Conservation (phyloP, 2,113 vertebrate species). For the Macrotis lagotis region DNA sequence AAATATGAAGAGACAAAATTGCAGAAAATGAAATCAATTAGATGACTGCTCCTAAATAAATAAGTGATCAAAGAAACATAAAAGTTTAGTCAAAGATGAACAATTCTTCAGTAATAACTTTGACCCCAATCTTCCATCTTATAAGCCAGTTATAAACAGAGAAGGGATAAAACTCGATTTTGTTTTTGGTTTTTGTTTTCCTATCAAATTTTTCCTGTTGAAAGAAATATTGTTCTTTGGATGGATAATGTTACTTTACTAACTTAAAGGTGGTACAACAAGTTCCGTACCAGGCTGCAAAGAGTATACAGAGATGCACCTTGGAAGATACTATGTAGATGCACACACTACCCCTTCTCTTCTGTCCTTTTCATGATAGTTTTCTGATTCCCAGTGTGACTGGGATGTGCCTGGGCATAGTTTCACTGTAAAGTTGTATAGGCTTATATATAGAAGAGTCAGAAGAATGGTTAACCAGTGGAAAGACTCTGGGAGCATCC, state of each 20-base stretch:
- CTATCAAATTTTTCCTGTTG: not conserved
- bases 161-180: not conserved
- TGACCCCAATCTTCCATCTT: not conserved
- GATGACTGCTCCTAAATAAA: not conserved
- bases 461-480: not conserved
- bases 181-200: not conserved
- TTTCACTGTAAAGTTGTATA: not conserved
- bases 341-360: too few species aligned
- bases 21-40: not conserved
- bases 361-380: not conserved
- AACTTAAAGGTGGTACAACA: not conserved
- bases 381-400: not conserved
- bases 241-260: not conserved
- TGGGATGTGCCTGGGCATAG: not conserved
- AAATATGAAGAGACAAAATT: not conserved
- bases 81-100: not conserved
- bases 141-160: not conserved
- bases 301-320: not conserved
- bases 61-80: not conserved
- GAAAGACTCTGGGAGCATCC: not conserved
- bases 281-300: conserved; percentile 11
- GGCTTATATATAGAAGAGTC: not conserved
- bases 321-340: not conserved
- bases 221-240: not conserved
- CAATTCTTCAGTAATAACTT: not conserved